Evolutionary conservation across 1,140 invertebrate genomes (phyloP).

Genomic region (Oncopeltus fasciatus): DNA sequence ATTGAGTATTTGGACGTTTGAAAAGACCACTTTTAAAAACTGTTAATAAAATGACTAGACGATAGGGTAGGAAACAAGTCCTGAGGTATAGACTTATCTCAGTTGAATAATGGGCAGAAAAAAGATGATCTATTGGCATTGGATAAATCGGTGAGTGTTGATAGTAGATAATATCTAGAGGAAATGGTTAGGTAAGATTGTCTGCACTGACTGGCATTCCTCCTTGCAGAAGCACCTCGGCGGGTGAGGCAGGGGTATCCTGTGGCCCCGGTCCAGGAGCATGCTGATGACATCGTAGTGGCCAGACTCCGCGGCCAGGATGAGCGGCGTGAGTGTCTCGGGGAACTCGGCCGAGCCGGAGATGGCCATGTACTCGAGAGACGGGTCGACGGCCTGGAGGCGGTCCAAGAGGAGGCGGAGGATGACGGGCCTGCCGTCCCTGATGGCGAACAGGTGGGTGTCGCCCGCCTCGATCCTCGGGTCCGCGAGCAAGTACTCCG

Average conservation of each 20-base stretch:
- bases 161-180: too few species aligned
- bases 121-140: too few species aligned
- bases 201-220: slow-evolving; percentile 33
- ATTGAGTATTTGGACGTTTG: too few species aligned
- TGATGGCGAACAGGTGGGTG: slow-evolving; percentile 37
- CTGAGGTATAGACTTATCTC: too few species aligned
- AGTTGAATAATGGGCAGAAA: too few species aligned
- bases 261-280: slow-evolving; percentile 42
- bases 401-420: slow-evolving; percentile 34
- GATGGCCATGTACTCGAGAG: slow-evolving; percentile 4
- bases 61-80: too few species aligned
- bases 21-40: too few species aligned
- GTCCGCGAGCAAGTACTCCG: slow-evolving; percentile 35
- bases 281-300: slow-evolving; percentile 53
- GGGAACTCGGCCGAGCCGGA: slow-evolving; percentile 38
- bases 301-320: slow-evolving; percentile 52
- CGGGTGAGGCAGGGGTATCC: slow-evolving; percentile 41
- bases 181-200: too few species aligned
- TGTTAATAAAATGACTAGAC: too few species aligned
- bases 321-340: slow-evolving; percentile 52
- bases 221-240: slow-evolving; percentile 41
- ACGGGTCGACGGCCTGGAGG: slow-evolving; percentile 19
- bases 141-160: too few species aligned
- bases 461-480: slow-evolving; percentile 38
- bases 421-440: slow-evolving; percentile 35